Evolutionary conservation across 2,113 vertebrate species (phyloP).

Genomic region (Diglossa brunneiventris): DNA sequence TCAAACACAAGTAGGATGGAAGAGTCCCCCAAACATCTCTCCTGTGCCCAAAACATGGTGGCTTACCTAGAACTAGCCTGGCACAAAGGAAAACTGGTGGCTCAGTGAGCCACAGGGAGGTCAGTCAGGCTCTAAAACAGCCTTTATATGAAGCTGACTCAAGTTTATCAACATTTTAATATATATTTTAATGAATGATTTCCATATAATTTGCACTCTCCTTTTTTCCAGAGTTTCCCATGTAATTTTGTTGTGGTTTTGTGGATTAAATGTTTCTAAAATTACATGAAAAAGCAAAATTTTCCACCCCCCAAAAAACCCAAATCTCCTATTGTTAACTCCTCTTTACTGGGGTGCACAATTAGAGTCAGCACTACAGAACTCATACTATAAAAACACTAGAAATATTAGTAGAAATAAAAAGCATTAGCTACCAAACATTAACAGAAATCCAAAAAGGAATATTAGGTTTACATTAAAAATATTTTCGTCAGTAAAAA

Average conservation of each 20-base stretch:
- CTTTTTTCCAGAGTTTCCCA: not conserved
- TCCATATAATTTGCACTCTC: not conserved
- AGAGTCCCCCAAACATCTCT: not conserved
- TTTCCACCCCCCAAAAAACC: not conserved
- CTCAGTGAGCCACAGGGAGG: not conserved
- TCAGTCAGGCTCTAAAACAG: not conserved
- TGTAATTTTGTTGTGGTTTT: not conserved
- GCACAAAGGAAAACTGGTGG: not conserved
- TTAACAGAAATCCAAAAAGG: not conserved
- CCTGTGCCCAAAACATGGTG: not conserved
- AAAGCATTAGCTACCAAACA: not conserved
- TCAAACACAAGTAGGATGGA: not conserved
- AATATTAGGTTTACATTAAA: not conserved
- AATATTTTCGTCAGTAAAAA: not conserved
- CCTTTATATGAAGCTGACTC: not conserved
- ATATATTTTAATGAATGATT: not conserved
- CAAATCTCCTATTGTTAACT: not conserved
- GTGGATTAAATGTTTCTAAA: not conserved
- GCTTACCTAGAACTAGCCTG: not conserved
- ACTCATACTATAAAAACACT: not conserved
- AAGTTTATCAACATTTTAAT: not conserved
- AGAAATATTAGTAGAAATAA: not conserved
- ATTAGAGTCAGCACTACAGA: not conserved
- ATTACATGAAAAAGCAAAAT: not conserved
- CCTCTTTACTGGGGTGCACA: fast-evolving